Percentiles rank a stretch among this genome's conserved stretches.
Conservation (phyloP, 2,888 invertebrate species). For the Phania funesta region DNA sequence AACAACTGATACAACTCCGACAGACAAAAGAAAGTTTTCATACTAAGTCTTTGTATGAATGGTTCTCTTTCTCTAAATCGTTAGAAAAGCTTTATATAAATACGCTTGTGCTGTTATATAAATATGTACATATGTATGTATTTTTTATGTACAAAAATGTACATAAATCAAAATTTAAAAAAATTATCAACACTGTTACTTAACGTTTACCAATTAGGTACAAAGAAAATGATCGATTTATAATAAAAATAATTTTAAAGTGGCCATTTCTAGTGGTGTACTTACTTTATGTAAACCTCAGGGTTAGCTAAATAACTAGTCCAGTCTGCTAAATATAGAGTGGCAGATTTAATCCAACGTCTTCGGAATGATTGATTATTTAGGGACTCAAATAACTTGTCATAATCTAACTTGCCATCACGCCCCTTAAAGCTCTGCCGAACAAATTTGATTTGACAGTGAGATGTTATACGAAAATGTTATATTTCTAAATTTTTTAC, state of each 20-base stretch:
- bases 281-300: constrained; percentile 86
- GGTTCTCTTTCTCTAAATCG: not conserved
- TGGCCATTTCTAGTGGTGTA: constrained; percentile 14
- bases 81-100: constrained; percentile 3
- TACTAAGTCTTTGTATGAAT: not conserved
- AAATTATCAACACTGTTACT: no score
- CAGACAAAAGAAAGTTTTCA: constrained; percentile 50
- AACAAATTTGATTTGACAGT: not conserved
- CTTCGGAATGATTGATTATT: constrained; percentile 90
- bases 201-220: no score
- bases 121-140: not conserved
- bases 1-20: constrained; percentile 33
- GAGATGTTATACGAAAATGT: not conserved
- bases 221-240: no score
- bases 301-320: constrained; percentile 88
- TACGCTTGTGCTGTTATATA: no score
- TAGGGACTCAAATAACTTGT: constrained; percentile 87
- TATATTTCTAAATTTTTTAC: not conserved
- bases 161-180: no score
- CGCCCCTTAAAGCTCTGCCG: constrained; percentile 84
- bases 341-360: constrained; percentile 89
- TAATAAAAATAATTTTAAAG: no score
- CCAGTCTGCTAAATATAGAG: constrained; percentile 87
- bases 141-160: not conserved
- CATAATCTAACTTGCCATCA: constrained; percentile 86